Conservation (phyloP, 2,113 vertebrate genomes). For the Otolemur garnettii region DNA sequence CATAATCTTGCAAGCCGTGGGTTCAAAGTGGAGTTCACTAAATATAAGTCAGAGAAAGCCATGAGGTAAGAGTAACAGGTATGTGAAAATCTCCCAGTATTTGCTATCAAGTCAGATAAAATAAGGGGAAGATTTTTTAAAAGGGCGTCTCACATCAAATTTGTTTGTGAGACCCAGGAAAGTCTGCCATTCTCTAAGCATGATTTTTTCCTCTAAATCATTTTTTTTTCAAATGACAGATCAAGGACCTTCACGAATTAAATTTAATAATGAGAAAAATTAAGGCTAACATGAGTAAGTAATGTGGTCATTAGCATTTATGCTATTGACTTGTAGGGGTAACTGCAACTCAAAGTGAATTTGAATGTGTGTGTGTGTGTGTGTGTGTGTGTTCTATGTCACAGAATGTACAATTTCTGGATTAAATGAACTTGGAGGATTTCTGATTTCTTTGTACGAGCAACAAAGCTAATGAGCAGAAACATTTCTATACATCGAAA, state of each 20-base stretch:
- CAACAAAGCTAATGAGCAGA: background rate
- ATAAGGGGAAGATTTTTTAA: background rate
- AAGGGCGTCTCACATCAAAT: background rate
- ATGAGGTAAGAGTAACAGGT: background rate
- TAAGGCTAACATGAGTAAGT: constrained; percentile 22
- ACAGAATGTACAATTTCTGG: background rate
- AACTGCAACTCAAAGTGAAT: background rate
- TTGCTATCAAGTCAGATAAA: background rate
- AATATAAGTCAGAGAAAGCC: background rate
- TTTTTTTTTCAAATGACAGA: constrained; percentile 57
- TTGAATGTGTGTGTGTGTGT: background rate
- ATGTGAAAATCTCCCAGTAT: background rate
- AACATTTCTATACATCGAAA: background rate
- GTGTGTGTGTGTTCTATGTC: background rate
- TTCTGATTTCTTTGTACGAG: background rate
- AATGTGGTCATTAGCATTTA: background rate
- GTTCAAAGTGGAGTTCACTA: constrained; percentile 23
- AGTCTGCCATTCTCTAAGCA: background rate
- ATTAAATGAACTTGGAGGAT: background rate
- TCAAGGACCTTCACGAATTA: constrained; percentile 36
- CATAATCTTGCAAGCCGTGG: background rate
- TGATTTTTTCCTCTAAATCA: constrained; percentile 33
- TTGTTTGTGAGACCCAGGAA: background rate
- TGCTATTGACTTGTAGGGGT: background rate
- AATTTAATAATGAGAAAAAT: constrained; percentile 63